phyloP scores from a whole-genome alignment of 2,113 vertebrate genomes.

The Dendrocopos noguchii region DNA sequence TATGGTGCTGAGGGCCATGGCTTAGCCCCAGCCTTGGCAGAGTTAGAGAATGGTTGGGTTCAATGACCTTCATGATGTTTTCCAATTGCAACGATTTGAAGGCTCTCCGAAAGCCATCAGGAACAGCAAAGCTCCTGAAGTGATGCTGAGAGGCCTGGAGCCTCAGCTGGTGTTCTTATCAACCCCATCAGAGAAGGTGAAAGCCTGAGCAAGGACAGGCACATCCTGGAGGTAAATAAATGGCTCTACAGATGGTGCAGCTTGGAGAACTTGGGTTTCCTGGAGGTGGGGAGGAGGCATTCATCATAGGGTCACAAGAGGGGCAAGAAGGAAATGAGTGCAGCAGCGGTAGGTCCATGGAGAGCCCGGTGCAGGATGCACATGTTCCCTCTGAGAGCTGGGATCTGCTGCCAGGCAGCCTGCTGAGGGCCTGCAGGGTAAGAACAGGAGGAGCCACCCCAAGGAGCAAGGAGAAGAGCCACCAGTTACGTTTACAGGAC shows the following conservation, averaged over 20 bases:
- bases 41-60: too few species aligned
- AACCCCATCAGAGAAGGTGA: neutral
- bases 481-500: too few species aligned
- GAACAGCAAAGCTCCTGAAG: slow-evolving; percentile 1
- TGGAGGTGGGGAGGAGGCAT: slow-evolving; percentile 25
- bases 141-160: neutral
- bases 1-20: too few species aligned
- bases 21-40: too few species aligned
- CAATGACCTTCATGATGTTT: too few species aligned
- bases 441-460: neutral
- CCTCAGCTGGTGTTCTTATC: slow-evolving; percentile 52
- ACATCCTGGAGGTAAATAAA: slow-evolving; percentile 64
- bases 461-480: slow-evolving; percentile 15
- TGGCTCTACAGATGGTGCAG: slow-evolving; percentile 52
- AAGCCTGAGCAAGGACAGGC: slow-evolving; percentile 51
- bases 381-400: slow-evolving; percentile 51
- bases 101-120: neutral
- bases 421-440: slow-evolving; percentile 24
- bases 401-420: slow-evolving; percentile 33
- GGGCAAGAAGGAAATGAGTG: slow-evolving; percentile 60
- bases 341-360: slow-evolving; percentile 1
- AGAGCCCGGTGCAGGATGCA: slow-evolving; percentile 53
- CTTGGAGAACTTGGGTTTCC: slow-evolving; percentile 49
- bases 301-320: slow-evolving; percentile 47
- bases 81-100: too few species aligned